A percentile compares a stretch with the other conserved stretches of the same genome.
These are phyloP conservation scores for Hippocampus barbouri DNA, from an alignment of 2,113 vertebrate species.

Conservation along the genomic window DNA sequence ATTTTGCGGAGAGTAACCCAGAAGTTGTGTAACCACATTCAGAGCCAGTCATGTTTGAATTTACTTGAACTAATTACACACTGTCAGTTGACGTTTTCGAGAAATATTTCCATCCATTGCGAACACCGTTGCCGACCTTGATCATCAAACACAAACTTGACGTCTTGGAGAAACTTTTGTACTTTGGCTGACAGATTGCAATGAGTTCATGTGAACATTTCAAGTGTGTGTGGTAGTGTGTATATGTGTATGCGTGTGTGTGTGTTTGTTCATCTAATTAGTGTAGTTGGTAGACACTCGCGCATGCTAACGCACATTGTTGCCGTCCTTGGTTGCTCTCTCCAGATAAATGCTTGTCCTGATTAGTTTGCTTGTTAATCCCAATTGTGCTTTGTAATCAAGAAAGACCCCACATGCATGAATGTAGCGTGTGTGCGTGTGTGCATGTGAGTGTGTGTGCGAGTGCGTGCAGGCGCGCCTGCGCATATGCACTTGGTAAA, in stretches of 20 bases:
- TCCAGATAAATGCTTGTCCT: slow-evolving; percentile 54
- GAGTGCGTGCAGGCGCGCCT: not conserved
- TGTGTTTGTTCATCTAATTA: slow-evolving; percentile 30
- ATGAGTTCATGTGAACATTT: slow-evolving; percentile 24
- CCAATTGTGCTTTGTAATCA: slow-evolving; percentile 63
- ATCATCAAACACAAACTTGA: slow-evolving; percentile 24
- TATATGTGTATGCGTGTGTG: slow-evolving; percentile 18
- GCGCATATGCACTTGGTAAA: slow-evolving; percentile 26
- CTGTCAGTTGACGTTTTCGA: not conserved
- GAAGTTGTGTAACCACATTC: not conserved
- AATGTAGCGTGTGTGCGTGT: not conserved
- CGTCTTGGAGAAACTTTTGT: slow-evolving; percentile 19
- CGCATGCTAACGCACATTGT: slow-evolving; percentile 17
- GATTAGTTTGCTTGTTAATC: slow-evolving; percentile 67
- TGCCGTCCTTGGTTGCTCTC: slow-evolving; percentile 31
- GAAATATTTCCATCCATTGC: not conserved
- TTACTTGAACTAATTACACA: not conserved
- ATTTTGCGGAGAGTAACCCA: not conserved
- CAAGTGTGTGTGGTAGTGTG: slow-evolving; percentile 26
- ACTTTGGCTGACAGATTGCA: slow-evolving; percentile 22
- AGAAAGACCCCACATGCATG: slow-evolving; percentile 40
- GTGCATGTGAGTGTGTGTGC: not conserved
- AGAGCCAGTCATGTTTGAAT: not conserved
- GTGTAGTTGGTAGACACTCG: slow-evolving; percentile 14
- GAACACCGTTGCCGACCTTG: not conserved